Evolutionary conservation across 2,797 vertebrate species (phyloP).

Genomic region (Margarornis squamiger): DNA sequence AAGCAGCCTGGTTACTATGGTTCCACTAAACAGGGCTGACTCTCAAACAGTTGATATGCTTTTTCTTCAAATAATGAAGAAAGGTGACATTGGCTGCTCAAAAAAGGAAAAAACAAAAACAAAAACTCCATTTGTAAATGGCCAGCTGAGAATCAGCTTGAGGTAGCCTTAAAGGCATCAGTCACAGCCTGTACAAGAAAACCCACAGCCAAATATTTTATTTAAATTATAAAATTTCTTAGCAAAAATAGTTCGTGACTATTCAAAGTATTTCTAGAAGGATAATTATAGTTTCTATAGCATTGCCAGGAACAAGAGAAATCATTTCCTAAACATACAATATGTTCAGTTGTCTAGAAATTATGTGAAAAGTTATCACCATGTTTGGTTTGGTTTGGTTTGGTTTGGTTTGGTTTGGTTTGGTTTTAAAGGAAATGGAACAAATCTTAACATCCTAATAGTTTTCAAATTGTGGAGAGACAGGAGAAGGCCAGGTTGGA

Average conservation of each 20-base stretch:
- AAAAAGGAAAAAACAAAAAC: background rate
- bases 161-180: background rate
- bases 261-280: background rate
- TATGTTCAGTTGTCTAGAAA: background rate
- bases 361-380: fast-evolving
- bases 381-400: background rate
- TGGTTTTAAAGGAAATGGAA: background rate
- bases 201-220: background rate
- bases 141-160: background rate
- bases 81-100: background rate
- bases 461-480: background rate
- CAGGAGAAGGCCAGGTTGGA: background rate
- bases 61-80: background rate
- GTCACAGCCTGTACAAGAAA: background rate
- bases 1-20: background rate
- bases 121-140: background rate
- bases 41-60: background rate
- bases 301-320: background rate
- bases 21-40: background rate
- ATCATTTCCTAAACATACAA: background rate
- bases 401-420: too few species aligned
- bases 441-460: background rate
- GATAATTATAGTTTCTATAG: background rate
- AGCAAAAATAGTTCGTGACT: background rate
- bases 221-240: background rate